Evolutionary conservation across 2,888 invertebrate species (phyloP), one percentile per base, ranked within the genome.

Genomic region (Clivina fossor): DNA sequence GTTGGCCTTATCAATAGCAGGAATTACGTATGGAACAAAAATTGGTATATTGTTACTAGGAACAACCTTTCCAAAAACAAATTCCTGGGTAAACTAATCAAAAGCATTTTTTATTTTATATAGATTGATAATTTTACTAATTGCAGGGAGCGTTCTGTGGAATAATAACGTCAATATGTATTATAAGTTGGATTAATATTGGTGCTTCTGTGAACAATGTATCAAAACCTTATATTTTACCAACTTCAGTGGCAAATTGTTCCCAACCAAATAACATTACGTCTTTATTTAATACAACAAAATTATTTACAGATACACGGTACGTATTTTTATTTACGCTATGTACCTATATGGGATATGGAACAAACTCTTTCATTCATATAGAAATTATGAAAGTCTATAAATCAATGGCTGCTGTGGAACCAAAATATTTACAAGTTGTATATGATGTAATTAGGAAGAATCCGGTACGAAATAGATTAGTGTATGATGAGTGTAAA

Each of bases 11-110:
- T 38, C 19, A 7, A 15, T 55, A 5, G 30, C 37, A 9, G 47
- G 47, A n/a, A 13, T 47, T 8, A 55, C 55, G 16, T 55, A 55
- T 28, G 55, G 55, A 7, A 30, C 55, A 19, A 55, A 55, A 55
- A 15, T 35, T 3, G 55, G 55, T 15, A 16, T 47, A 13, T 20
- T 47, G 13, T 8, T 55, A 13, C 26, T 55, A n/a, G 55, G 47
- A 32, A 47, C 55, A 2, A 22, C 13, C 8, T 55, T 55, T 30
- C 38, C 47, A 9, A 46, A 37, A 40, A 13, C 38, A 7, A 55
- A 55, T 40, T 47, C 55, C 1, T 30, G 37, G 13, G 55, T 55
- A 47, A 47, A n/a, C n/a, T n/a, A n/a, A 24, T 47, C 7, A 15
- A 43, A 26, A 26, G n/a, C 8, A 3, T 13, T 26, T 22, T 7